Evolutionary conservation across 2,113 vertebrate genomes (phyloP), one percentile per base, ranked within the genome.

Genomic region (Pristiophorus japonicus): DNA sequence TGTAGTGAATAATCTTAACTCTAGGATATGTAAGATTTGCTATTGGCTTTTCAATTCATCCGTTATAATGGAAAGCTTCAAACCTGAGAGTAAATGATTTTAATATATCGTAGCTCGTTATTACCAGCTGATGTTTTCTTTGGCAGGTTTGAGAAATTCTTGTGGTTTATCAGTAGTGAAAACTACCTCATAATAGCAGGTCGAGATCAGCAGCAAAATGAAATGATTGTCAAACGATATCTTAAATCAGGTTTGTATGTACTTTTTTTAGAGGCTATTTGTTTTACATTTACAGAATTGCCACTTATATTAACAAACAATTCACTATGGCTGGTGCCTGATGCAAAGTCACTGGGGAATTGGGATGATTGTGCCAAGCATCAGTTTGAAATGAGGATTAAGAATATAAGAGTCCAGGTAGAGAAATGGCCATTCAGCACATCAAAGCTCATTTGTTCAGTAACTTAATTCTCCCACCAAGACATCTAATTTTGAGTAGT

Each of bases 101-200:
- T 95, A 51, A n/a, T 62, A 66, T 63, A 51, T 59, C 34, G 38
- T 45, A 24, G 20, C 18, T 93, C 59, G 84, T 65, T 87, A 75
- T 87, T 87, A 63, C 12, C 42, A n/a, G 51, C 11, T 90, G 81
- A 1, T 51, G 95, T 22, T 97, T 95, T 2, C 90, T 97, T 97
- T 96, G 95, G 11, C 97, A 99, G 99, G 99, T 99, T 99, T 98
- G 99, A 99, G 97, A 99, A 99, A 98, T 99, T 99, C 97, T 97
- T 99, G 95, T 99, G 99, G 99, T 99, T 99, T 97, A 97, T 99
- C 96, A 99, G 99, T 96, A 99, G 99, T 1, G 99, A 99, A 97
- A 99, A 99, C 96, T 99, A 99, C 96, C 98, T 99, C 0, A 96
- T 99, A 92, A 99, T 99, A 78, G 99, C 99, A 95, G 99, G 99